Base-by-base conservation (phyloP, 2,888 invertebrate genomes). In the Bruchidius siliquastri region DNA sequence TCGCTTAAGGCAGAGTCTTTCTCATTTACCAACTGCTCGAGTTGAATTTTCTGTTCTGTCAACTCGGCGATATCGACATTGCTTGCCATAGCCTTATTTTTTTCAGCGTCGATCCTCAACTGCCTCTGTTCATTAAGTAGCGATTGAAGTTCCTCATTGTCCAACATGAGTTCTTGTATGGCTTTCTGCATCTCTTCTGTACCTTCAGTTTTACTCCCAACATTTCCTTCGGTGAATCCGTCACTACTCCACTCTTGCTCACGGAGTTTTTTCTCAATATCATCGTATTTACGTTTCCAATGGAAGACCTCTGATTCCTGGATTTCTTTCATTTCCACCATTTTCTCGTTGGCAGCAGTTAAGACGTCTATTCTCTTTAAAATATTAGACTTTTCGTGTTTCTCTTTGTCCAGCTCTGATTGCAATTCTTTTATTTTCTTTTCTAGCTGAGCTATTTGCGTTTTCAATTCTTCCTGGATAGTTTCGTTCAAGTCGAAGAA, bases 301-400 rank as follows among this genome's bases (percentile, higher is more conserved):
- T 92, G 88, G 77, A 93, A 90, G 21, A 95, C 87, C 83, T 94
- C 94, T 82, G 90, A 90, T 79, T 95, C 95, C 84, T 94, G 91
- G 76, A 92, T 91, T 83, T 95, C 94, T 85, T 95, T 96, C 86
- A 93, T 90, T 82, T 96, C 95, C 0, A 91, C 87, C 83, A 95
- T 89, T 76, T 92, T 89, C 71, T 95, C 95, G 83, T 94, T 94
- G 0, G 94, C 93, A 32, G 91, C 88, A 21, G 91, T 91, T 71
- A 96, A 87, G 3, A 92, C 90, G 81, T 95, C 95, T 72, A 94
- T 89, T 83, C 92, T 90, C 82, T 93, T 94, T 66, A 88, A 82
- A 1, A 94, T 83, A 70, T 89, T 88, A 72, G 92, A 91, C 82
- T 92, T 94, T 78, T 96, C 95, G 0, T 86, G 83, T 73, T 88